Evolutionary conservation across 2,888 invertebrate species (phyloP).

Genomic region (Plebejus melissa): DNA sequence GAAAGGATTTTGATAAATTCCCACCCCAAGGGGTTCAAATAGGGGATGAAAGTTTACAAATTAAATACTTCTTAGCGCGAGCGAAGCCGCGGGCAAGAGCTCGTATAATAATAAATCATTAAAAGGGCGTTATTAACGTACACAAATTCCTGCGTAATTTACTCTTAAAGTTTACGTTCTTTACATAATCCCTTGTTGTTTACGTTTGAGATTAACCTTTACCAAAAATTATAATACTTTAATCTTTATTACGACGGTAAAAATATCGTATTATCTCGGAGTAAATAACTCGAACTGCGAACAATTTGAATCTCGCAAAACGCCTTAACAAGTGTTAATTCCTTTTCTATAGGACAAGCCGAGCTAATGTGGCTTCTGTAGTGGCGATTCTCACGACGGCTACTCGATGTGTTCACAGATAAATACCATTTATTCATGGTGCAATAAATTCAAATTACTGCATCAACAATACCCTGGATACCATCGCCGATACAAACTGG

Average conservation of each 20-base stretch:
- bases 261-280: background rate
- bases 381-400: constrained; percentile 42
- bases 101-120: too few species aligned
- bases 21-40: too few species aligned
- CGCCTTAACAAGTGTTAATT: constrained; percentile 6
- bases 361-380: background rate
- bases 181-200: background rate
- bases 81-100: too few species aligned
- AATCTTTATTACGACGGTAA: background rate
- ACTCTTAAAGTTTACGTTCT: background rate
- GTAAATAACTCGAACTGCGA: background rate
- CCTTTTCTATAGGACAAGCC: constrained; percentile 11
- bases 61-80: too few species aligned
- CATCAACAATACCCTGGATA: constrained; percentile 78
- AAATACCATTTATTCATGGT: constrained; percentile 74
- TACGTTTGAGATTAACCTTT: too few species aligned
- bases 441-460: constrained; percentile 80
- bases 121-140: too few species aligned
- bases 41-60: too few species aligned
- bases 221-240: too few species aligned
- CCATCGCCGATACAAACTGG: constrained; percentile 49
- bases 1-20: too few species aligned
- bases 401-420: constrained; percentile 66
- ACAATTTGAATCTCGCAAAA: background rate
- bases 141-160: background rate